A percentile compares a stretch with the other conserved stretches of the same genome.
Conservation (phyloP, 2,113 vertebrate genomes). For the Hydropotes inermis region DNA sequence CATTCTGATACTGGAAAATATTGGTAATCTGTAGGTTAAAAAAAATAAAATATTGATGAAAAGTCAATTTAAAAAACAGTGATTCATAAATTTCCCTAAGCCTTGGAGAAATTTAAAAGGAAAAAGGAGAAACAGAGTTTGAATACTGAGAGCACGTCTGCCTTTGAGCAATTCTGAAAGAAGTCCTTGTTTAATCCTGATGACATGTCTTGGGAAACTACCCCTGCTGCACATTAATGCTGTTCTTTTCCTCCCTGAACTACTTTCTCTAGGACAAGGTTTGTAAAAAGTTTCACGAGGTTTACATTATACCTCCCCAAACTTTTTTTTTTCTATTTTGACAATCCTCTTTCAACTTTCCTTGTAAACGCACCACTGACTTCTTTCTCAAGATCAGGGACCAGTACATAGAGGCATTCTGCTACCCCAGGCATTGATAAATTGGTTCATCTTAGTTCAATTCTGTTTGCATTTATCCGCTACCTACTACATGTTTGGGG, state of each 20-base stretch:
- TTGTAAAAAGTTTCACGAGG: background rate
- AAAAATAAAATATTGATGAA: slow-evolving; percentile 3
- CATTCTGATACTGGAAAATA: background rate
- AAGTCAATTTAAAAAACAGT: background rate
- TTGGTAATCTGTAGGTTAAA: background rate
- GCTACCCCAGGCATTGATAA: background rate
- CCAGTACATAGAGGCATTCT: background rate
- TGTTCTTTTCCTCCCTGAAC: background rate
- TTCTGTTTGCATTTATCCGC: background rate
- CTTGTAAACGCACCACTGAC: background rate
- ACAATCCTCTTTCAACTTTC: background rate
- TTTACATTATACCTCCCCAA: background rate
- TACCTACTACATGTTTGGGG: background rate
- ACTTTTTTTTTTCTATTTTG: background rate
- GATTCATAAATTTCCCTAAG: background rate
- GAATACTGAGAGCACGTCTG: background rate
- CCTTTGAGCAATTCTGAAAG: slow-evolving; percentile 52
- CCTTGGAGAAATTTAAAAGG: background rate
- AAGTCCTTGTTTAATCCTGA: slow-evolving; percentile 27
- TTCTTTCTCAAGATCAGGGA: background rate
- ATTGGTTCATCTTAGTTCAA: background rate
- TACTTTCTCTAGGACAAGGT: slow-evolving; percentile 15
- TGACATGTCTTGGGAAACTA: background rate
- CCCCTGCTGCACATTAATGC: background rate
- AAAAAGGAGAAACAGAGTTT: background rate